Evolutionary conservation across 2,113 vertebrate species (phyloP).

Genomic region (Panurus biarmicus): DNA sequence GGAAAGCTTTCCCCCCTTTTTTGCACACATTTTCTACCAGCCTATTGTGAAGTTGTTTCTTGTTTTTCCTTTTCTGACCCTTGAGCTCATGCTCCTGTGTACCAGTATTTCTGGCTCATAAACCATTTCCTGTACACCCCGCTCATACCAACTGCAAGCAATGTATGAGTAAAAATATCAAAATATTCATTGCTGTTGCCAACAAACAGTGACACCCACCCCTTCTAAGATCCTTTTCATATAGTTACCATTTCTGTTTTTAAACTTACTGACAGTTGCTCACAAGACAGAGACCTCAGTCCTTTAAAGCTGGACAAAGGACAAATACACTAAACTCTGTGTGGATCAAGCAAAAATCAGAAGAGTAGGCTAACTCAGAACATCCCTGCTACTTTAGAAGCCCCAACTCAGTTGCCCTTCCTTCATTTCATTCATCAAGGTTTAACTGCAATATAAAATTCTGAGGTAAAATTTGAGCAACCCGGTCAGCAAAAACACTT

Average conservation of each 20-base stretch:
- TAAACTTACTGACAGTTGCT: neutral
- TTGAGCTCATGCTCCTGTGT: neutral
- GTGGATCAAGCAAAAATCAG: neutral
- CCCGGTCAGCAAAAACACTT: neutral
- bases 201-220: neutral
- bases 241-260: neutral
- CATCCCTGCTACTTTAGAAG: neutral
- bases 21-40: neutral
- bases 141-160: slow-evolving; percentile 11
- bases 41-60: neutral
- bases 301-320: neutral
- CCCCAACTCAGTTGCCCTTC: neutral
- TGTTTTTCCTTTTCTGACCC: neutral
- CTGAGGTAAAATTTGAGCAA: neutral
- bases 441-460: neutral
- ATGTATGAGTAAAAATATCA: neutral
- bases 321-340: neutral
- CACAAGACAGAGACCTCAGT: neutral
- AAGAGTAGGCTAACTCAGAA: neutral
- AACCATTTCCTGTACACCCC: neutral
- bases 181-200: slow-evolving; percentile 7
- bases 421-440: neutral
- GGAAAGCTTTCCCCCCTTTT: neutral
- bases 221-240: neutral
- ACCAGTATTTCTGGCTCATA: slow-evolving; percentile 32